Base-by-base conservation (phyloP, 1,140 invertebrate species). In the Luehdorfia chinensis region DNA sequence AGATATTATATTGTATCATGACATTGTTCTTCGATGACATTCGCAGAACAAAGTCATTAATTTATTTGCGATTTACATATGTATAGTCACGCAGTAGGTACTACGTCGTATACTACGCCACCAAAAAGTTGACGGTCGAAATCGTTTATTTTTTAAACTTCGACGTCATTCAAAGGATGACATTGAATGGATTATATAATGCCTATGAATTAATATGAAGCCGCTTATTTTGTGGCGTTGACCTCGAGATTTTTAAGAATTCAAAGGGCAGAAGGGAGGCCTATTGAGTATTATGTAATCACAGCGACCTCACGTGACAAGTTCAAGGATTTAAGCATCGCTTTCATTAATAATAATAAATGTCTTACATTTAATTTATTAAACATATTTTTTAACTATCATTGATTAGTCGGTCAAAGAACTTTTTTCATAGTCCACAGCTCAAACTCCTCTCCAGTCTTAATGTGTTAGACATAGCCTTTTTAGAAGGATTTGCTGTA, bases 241-340 rank as follows among this genome's bases (percentile, higher is more conserved):
- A 59, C 79, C 79, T 76, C 78, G 75, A 49, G 49, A 66, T 68
- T 78, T 76, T 47, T 57, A 63, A 64, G 61, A 60, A 67, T 73
- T 73, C 63, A 66, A 75, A 72, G 71, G 68, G 66, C 71, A 61
- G 53, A 66, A 77, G 66, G 72, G 74, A 72, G 62, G 61, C 53
- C 49, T 57, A 76, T 79, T 78, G 57, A 69, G 64, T 64, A 52
- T 68, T 69, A 68, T 72, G 66, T 69, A 67, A 75, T 67, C 59
- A 62, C 66, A 36, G 53, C 66, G 64, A 71, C 66, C 70, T 66
- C 52, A 59, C 28, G 46, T 44, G 25, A 44, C 62, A 78, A 80
- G 77, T 84, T 84, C 75, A 84, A 78, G 80, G 80, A 25, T 61
- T 70, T 75, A 75, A 71, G 51, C 41, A 27, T 57, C 31, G 47